Evolutionary conservation across 2,888 invertebrate species (phyloP), one percentile per base, ranked within the genome.

Genomic region (Elegia similella): DNA sequence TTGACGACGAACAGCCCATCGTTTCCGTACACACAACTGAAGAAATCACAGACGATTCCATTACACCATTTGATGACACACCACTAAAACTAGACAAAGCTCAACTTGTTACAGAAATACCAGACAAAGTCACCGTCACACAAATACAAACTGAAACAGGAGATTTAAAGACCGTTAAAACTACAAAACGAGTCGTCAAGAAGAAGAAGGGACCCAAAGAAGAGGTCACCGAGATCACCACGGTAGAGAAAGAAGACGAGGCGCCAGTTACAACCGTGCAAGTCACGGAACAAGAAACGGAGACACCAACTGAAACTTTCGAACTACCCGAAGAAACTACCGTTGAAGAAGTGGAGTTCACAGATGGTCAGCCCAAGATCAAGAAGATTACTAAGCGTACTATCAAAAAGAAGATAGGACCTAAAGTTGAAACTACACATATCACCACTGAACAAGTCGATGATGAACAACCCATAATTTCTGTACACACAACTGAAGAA

Each of bases 31-130:
- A 77, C 66, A 78, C 78, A 15, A 34, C 8, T 12, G 63, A 71
- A 66, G 80, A 75, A 78, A 83, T 81, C 60, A 87, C 73, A 64
- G 81, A 80, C 75, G 83, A 79, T 75, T 84, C 82, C 59, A 79
- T 72, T 62, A 69, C 78, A 64, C 80, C 62, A 47, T 65, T 2
- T 8, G 7, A 34, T 10, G 12, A 12, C 2, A 34, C 85, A 38
- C 72, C 85, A 74, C 67, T n/a, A 10, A 72, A 81, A 58, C 72
- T 72, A 3, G 71, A 73, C 61, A 76, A 74, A 0, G 76, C 78
- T 2, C 69, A 75, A 13, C 62, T 55, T 59, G 44, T 63, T 1
- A 78, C 75, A 34, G 78, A 79, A 66, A 63, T 69, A 60, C 81
- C 78, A 23, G 75, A 82, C 52, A 79, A 77, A 34, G 52, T 61